Base-by-base conservation (phyloP, 2,797 vertebrate species). In the Microctenopoma steveboyesi region DNA sequence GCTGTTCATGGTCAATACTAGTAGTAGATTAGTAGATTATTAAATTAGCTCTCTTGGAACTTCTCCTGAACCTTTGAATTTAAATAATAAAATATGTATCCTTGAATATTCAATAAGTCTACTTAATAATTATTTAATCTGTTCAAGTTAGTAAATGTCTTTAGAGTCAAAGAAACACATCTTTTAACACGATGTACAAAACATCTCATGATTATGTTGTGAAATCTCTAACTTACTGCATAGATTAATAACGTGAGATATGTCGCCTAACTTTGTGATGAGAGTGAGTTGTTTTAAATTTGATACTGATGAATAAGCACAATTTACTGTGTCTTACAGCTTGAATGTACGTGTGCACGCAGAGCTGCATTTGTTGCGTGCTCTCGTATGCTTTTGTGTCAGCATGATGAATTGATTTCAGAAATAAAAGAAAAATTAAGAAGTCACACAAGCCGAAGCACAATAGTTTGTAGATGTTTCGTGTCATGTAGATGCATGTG, bases 381-480 rank as follows among this genome's bases (percentile, higher is more conserved):
- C 16, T 37, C 53, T 54, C 59, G 56, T 64, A 46, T 68, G 59
- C 40, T 64, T 79, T 79, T 79, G 62, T 71, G 65, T 55, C 55
- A 9, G 7, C 65, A 48, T 79, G 86, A 91, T 80, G 51, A 84
- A 91, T 88, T 69, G 61, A 64, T 61, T 69, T 43, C 25, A 22
- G 55, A 68, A 74, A 64, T 25, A 22, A 57, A 67, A 76, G 61
- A 64, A 30, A 57, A 82, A 22, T 22, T 22, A 22, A 60, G 85
- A 72, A 28, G 47, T 78, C 79, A 68, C 69, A 49, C 42, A 49
- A 55, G 52, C 72, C 10, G 18, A 28, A 12, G 60, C 57, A 75
- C 79, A 86, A 85, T 69, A 60, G 75, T 52, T 60, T 75, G 59
- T 42, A 62, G 42, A 63, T 35, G 35, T 77, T 7, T 62, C 76